phyloP scores from a whole-genome alignment of 1,140 invertebrate species.

The Zaprionus nigranus region DNA sequence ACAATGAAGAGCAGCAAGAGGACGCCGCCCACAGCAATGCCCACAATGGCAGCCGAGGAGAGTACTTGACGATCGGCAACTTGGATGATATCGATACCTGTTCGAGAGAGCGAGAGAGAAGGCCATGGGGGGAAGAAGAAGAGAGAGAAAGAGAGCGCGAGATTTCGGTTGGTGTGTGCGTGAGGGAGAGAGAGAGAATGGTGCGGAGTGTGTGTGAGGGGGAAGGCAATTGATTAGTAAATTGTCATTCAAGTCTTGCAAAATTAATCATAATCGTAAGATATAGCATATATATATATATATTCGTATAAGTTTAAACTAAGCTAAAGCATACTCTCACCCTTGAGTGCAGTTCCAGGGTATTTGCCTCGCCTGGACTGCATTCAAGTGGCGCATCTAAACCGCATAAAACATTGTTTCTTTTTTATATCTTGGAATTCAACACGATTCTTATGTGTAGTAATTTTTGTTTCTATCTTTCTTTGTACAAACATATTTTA shows the following conservation, averaged over 20 bases:
- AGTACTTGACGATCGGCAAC: slow-evolving; percentile 87
- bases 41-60: slow-evolving; percentile 91
- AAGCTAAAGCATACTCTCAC: slow-evolving; percentile 30
- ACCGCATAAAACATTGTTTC: slow-evolving; percentile 18
- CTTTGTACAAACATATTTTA: slow-evolving; percentile 69
- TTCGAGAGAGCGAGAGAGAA: not conserved
- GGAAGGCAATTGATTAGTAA: slow-evolving; percentile 66
- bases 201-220: slow-evolving; percentile 18
- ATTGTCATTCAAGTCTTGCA: slow-evolving; percentile 55
- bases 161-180: slow-evolving; percentile 5
- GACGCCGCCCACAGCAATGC: slow-evolving; percentile 90
- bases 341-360: slow-evolving; percentile 16
- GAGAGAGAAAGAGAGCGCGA: not conserved
- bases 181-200: slow-evolving; percentile 19
- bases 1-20: slow-evolving; percentile 91
- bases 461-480: slow-evolving; percentile 18
- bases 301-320: slow-evolving; percentile 9
- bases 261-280: slow-evolving; percentile 22
- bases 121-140: not conserved
- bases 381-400: slow-evolving; percentile 23
- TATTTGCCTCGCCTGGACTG: not conserved
- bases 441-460: slow-evolving; percentile 8
- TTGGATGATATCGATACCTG: slow-evolving; percentile 85
- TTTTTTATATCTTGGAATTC: slow-evolving; percentile 5
- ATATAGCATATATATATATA: slow-evolving; percentile 26